A percentile compares a stretch with the other conserved stretches of the same genome.
These are phyloP conservation scores for Seriola aureovittata DNA, from an alignment of 2,113 vertebrate genomes.

Conservation along the genomic window DNA sequence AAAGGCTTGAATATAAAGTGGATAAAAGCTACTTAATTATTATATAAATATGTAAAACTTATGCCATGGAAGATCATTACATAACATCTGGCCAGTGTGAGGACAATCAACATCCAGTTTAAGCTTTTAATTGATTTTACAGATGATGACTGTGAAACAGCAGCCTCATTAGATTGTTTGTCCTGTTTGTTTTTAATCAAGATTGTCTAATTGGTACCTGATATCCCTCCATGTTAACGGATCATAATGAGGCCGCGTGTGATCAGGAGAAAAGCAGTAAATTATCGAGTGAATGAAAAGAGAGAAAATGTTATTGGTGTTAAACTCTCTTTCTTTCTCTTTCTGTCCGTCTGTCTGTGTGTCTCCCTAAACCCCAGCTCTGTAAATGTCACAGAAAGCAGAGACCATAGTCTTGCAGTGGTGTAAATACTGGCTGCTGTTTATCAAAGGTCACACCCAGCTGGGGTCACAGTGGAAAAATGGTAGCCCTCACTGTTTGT, in stretches of 20 bases:
- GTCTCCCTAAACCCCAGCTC: conserved; percentile 24
- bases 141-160: neutral
- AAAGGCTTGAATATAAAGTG: neutral
- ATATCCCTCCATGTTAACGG: neutral
- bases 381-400: conserved; percentile 66
- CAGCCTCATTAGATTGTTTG: neutral
- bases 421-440: conserved; percentile 66
- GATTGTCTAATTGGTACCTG: neutral
- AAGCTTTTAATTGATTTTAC: too few species aligned
- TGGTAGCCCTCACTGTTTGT: conserved; percentile 26
- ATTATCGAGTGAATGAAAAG: neutral
- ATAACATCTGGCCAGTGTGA: neutral
- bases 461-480: conserved; percentile 42
- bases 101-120: neutral
- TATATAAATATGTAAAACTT: neutral
- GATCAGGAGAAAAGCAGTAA: neutral
- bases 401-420: conserved; percentile 46
- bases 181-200: neutral
- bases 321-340: neutral
- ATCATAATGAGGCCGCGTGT: neutral
- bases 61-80: neutral
- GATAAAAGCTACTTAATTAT: neutral
- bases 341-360: neutral
- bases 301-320: neutral
- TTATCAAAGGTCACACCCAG: conserved; percentile 69